Percentiles rank a stretch among this genome's conserved stretches.
These are phyloP conservation scores for Zaprionus taronus DNA, from an alignment of 1,140 invertebrate species.

Conservation along the genomic window DNA sequence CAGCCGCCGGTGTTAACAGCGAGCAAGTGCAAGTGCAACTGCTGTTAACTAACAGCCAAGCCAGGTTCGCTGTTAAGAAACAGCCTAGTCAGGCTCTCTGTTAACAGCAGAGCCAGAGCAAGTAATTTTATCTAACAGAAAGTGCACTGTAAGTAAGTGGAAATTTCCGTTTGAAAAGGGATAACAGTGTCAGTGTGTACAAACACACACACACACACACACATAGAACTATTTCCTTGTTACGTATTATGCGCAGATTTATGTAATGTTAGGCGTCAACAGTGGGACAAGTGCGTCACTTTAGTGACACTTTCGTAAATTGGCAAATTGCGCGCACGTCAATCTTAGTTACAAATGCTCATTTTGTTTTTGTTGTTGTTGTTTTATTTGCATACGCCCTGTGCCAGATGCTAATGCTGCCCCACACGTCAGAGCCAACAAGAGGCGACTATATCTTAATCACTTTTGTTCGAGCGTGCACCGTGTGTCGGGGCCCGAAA, in stretches of 20 bases:
- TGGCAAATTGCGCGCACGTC: constrained; percentile 42
- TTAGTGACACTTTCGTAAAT: constrained; percentile 22
- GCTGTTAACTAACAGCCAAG: not conserved
- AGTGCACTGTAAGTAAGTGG: constrained; percentile 7
- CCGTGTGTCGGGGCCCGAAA: constrained; percentile 73
- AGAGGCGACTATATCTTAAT: constrained; percentile 44
- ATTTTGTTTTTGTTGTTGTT: constrained; percentile 21
- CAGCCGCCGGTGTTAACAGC: not conserved
- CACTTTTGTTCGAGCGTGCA: constrained; percentile 26
- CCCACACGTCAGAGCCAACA: constrained; percentile 19
- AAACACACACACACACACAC: not conserved
- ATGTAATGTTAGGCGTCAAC: not conserved
- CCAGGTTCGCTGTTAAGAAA: not conserved
- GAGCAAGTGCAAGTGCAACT: no score
- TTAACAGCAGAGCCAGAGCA: not conserved
- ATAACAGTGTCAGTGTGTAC: constrained; percentile 7
- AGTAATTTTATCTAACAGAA: not conserved
- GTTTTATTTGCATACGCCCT: constrained; percentile 35
- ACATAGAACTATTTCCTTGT: not conserved
- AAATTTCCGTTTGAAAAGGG: constrained; percentile 36
- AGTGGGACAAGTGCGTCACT: not conserved
- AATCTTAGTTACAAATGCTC: constrained; percentile 22
- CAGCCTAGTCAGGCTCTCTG: not conserved
- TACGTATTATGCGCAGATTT: constrained; percentile 4
- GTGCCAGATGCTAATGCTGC: constrained; percentile 33